Base-by-base conservation (phyloP, 2,888 invertebrate genomes). In the Monoplex corrugatus region DNA sequence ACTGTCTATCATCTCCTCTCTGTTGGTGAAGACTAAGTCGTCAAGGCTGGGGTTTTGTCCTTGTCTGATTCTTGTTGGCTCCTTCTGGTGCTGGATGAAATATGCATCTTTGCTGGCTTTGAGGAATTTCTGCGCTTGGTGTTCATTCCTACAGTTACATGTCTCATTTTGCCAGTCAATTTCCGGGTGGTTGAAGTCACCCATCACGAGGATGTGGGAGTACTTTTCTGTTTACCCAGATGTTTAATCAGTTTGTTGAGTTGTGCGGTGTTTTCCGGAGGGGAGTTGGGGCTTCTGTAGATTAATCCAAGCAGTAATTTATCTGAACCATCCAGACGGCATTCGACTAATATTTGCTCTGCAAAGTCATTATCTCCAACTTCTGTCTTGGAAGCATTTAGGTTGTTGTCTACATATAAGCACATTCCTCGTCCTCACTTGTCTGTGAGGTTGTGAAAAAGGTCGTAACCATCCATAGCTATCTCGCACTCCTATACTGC, bases 361-460 rank as follows among this genome's bases (percentile, higher is more conserved):
- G 23, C 63, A 28, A 68, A 68, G 63, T 68, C 63, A 28, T 68
- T 68, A 5, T 68, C 63, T 68, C 63, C 63, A 68, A 68, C 63
- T 1, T 28, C 63, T 68, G 6, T 68, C 28, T 68, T 23, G 28
- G 63, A 68, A 68, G 63, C n/a, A n/a, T 28, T 68, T 68, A 68
- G 63, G 63, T 68, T 68, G 63, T n/a, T 68, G 63, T 68, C 63
- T 68, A 68, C 63, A 68, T 23, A 68, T 10, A 68, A 68, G 28
- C 63, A 68, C 63, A 68, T 68, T 13, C 63, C 63, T 2, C 63
- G 19, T 68, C n/a, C 63, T 68, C n/a, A n/a, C 63, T 68, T 68
- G 63, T 68, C 63, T 68, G 63, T 68, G 63, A 68, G 63, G 63
- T 68, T 68, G 63, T 68, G 63, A 68, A 68, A 68, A 68, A 68